These are phyloP conservation scores for Brachystomella parvula DNA, from an alignment of 1,140 invertebrate genomes.

Conservation along the genomic window DNA sequence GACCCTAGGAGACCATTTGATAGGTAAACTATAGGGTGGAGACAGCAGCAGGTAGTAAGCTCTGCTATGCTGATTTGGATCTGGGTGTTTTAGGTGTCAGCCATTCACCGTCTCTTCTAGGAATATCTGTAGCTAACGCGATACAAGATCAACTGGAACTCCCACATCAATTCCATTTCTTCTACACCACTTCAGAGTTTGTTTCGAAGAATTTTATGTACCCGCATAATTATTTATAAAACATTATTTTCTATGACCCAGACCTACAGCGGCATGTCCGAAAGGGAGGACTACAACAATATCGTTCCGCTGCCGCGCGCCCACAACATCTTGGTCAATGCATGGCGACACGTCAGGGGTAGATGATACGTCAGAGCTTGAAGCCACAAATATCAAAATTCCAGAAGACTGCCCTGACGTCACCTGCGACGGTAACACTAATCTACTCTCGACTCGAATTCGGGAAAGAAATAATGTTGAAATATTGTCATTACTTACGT, in stretches of 20 bases:
- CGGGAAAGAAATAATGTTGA: neutral
- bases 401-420: slow-evolving; percentile 54
- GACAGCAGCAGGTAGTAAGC: neutral
- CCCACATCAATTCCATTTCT: slow-evolving; percentile 44
- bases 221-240: slow-evolving; percentile 6
- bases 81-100: slow-evolving; percentile 41
- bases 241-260: slow-evolving; percentile 39
- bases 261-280: slow-evolving; percentile 49
- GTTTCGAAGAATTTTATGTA: slow-evolving; percentile 13
- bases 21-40: slow-evolving; percentile 29
- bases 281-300: slow-evolving; percentile 50
- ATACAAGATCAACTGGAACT: slow-evolving; percentile 37
- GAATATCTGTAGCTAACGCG: slow-evolving; percentile 42
- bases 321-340: slow-evolving; percentile 41
- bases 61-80: neutral
- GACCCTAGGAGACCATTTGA: slow-evolving; percentile 48
- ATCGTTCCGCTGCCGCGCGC: slow-evolving; percentile 46
- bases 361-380: neutral
- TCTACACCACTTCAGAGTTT: slow-evolving; percentile 45
- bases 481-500: neutral
- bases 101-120: slow-evolving; percentile 40
- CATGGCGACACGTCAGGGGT: neutral
- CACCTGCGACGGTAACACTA: slow-evolving; percentile 44
- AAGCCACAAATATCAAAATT: slow-evolving; percentile 39
- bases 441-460: neutral